phyloP scores from a whole-genome alignment of 2,797 vertebrate species.

The Glyptemys insculpta region DNA sequence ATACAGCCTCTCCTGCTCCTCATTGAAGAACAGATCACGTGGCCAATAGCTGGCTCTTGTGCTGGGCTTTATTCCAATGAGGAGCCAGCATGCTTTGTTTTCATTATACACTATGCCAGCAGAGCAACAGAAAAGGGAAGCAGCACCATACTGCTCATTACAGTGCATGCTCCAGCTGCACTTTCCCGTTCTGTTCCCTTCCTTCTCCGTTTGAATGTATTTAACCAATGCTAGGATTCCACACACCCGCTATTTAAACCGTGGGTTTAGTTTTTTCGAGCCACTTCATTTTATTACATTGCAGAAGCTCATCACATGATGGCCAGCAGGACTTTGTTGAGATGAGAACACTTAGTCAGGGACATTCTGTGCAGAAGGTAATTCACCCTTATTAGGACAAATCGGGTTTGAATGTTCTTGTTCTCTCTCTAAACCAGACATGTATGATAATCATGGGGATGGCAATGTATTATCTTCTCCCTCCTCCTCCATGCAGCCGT shows the following conservation, averaged over 20 bases:
- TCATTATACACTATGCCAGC: rapidly evolving
- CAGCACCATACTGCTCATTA: neutral
- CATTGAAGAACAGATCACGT: neutral
- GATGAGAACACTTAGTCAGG: neutral
- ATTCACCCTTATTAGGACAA: neutral
- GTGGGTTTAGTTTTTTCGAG: neutral
- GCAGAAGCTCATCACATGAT: neutral
- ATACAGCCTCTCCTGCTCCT: neutral
- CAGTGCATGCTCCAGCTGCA: rapidly evolving
- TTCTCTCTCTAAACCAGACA: rapidly evolving
- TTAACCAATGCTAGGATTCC: neutral
- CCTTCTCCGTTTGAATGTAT: neutral
- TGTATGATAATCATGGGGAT: neutral
- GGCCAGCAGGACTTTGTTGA: neutral
- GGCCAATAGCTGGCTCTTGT: neutral
- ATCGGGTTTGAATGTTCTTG: neutral
- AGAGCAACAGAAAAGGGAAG: neutral
- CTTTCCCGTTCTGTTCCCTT: neutral
- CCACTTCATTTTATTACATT: rapidly evolving
- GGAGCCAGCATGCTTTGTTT: rapidly evolving
- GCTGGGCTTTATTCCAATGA: neutral
- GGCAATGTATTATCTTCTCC: neutral
- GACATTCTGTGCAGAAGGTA: neutral
- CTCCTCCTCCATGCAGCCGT: rapidly evolving
- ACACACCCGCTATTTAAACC: neutral